Conservation (phyloP, 2,797 vertebrate species). For the Eutrigla gurnardus region DNA sequence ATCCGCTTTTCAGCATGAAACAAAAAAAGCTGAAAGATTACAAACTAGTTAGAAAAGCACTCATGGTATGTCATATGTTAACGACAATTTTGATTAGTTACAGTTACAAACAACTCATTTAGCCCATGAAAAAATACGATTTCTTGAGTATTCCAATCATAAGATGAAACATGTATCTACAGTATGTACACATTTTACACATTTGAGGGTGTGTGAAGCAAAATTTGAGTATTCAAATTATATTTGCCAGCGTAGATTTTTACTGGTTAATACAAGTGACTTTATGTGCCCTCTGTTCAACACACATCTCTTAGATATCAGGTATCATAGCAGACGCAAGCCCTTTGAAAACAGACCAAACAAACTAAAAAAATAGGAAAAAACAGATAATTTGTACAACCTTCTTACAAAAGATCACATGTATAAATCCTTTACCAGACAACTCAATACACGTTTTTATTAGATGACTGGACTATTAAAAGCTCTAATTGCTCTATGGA, state of each 20-base stretch:
- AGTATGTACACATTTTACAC: slow-evolving; percentile 39
- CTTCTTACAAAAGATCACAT: slow-evolving; percentile 13
- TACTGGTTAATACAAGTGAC: slow-evolving; percentile 1
- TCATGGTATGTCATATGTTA: background rate
- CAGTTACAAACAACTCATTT: background rate
- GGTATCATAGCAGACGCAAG: background rate
- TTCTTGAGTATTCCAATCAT: slow-evolving; percentile 11
- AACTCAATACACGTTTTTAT: background rate
- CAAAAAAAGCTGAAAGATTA: background rate
- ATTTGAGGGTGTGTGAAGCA: background rate
- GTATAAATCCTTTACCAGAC: background rate
- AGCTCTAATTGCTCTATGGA: too few relatives aligned
- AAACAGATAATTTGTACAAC: slow-evolving; percentile 27
- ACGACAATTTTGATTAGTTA: background rate
- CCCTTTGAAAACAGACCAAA: slow-evolving; percentile 27
- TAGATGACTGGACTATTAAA: background rate
- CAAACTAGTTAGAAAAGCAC: background rate
- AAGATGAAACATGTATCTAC: slow-evolving; percentile 25
- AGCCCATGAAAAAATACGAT: background rate
- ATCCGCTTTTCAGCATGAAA: background rate
- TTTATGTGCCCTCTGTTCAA: background rate
- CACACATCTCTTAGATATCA: background rate
- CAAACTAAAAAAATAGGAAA: slow-evolving; percentile 24
- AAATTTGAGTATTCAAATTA: background rate
- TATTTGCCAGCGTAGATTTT: slow-evolving; percentile 3